Evolutionary conservation across 2,888 invertebrate genomes (phyloP).

Genomic region (Melinaea marsaeus): DNA sequence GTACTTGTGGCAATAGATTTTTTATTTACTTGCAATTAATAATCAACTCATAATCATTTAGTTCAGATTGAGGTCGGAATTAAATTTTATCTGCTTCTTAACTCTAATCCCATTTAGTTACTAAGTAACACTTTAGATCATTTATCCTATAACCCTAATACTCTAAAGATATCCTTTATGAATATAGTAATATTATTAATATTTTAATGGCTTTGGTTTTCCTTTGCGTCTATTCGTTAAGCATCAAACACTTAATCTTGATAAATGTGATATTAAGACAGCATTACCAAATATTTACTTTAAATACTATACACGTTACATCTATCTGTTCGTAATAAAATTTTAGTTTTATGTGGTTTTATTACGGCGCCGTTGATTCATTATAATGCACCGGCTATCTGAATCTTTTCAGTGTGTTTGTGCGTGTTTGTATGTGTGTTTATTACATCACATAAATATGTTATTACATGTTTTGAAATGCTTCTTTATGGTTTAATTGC

Average conservation of each 20-base stretch:
- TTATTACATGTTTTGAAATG: slow-evolving; percentile 9
- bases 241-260: neutral
- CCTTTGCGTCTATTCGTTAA: neutral
- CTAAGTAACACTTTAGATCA: neutral
- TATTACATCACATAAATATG: slow-evolving; percentile 22
- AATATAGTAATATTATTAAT: neutral
- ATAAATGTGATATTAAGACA: neutral
- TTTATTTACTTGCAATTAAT: too few relatives aligned
- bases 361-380: slow-evolving; percentile 23
- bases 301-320: slow-evolving; percentile 18
- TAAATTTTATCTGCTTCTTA: too few relatives aligned
- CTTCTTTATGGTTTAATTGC: slow-evolving; percentile 6
- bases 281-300: slow-evolving; percentile 21
- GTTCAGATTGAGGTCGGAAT: too few relatives aligned
- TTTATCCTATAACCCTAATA: slow-evolving; percentile 2
- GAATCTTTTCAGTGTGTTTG: slow-evolving; percentile 4
- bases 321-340: slow-evolving; percentile 22
- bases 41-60: too few relatives aligned
- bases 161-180: neutral
- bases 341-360: slow-evolving; percentile 21
- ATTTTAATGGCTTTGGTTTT: neutral
- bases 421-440: slow-evolving; percentile 9
- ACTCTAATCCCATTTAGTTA: neutral
- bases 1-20: neutral
- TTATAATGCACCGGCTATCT: slow-evolving; percentile 23